A percentile compares a stretch with the other conserved stretches of the same genome.
Conservation (phyloP, 2,113 vertebrate genomes). For the Amphilophus citrinellus region DNA sequence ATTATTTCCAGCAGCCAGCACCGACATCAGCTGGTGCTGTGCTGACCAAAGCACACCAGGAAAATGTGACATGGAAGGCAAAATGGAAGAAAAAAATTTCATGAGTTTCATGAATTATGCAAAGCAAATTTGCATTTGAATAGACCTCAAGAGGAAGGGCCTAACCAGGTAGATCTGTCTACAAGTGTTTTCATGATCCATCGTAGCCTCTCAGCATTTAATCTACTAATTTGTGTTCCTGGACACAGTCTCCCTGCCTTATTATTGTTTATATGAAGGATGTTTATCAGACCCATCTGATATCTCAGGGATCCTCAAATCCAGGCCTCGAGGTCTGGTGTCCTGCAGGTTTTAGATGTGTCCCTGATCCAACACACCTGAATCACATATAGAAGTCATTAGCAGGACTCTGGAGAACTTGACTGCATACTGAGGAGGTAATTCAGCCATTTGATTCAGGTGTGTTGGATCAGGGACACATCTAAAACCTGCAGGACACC, state of each 20-base stretch:
- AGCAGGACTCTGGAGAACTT: too few relatives aligned
- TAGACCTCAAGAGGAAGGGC: background rate
- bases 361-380: too few relatives aligned
- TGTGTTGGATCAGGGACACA: too few relatives aligned
- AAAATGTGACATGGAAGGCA: background rate
- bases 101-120: background rate
- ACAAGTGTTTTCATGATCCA: background rate
- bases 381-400: too few relatives aligned
- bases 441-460: too few relatives aligned
- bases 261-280: background rate
- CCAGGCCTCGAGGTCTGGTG: too few relatives aligned
- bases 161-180: background rate
- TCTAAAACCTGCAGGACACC: too few relatives aligned
- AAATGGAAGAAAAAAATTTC: background rate
- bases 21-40: background rate
- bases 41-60: background rate
- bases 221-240: too few relatives aligned
- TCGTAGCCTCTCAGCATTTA: background rate
- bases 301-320: too few relatives aligned
- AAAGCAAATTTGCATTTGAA: background rate
- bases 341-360: too few relatives aligned
- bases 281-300: background rate
- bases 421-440: too few relatives aligned
- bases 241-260: too few relatives aligned
- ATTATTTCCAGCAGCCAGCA: background rate